Conservation (phyloP, 2,113 vertebrate species). For the Apteryx mantelli region DNA sequence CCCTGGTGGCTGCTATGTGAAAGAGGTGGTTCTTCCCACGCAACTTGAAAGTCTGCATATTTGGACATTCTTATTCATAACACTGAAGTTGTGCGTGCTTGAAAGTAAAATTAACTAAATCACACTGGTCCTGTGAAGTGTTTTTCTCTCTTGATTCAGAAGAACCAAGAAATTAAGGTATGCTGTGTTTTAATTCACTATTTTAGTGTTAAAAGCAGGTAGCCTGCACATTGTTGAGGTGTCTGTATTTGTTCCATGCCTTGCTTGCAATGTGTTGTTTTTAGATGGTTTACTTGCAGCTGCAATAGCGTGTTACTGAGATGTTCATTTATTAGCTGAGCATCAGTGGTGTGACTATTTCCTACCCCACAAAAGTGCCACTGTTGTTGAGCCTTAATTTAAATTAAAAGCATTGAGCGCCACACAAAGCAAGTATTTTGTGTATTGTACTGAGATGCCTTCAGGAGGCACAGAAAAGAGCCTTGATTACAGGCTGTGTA, state of each 20-base stretch:
- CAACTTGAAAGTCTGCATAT: not conserved
- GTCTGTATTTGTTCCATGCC: not conserved
- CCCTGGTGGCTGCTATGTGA: not conserved
- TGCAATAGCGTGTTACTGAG: not conserved
- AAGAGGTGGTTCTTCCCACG: conserved; percentile 2
- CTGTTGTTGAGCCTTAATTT: conserved; percentile 32
- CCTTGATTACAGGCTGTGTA: not conserved
- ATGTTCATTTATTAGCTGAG: not conserved
- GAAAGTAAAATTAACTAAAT: not conserved
- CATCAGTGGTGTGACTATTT: conserved; percentile 18
- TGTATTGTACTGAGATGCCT: conserved; percentile 42
- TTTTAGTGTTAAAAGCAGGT: not conserved
- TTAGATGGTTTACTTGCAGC: not conserved
- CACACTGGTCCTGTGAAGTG: not conserved
- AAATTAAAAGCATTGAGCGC: conserved; percentile 23
- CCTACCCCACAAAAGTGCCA: conserved; percentile 20
- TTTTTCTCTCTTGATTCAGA: not conserved
- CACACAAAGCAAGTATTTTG: conserved; percentile 59
- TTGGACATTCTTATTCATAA: not conserved
- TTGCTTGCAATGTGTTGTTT: not conserved
- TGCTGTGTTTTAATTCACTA: not conserved
- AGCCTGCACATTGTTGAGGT: not conserved
- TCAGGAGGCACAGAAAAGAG: conserved; percentile 26
- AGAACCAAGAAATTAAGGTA: not conserved
- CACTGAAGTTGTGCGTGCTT: not conserved